Evolutionary conservation across 2,797 vertebrate genomes (phyloP), one percentile per base, ranked within the genome.

Genomic region (Sebastes ruberrimus): DNA sequence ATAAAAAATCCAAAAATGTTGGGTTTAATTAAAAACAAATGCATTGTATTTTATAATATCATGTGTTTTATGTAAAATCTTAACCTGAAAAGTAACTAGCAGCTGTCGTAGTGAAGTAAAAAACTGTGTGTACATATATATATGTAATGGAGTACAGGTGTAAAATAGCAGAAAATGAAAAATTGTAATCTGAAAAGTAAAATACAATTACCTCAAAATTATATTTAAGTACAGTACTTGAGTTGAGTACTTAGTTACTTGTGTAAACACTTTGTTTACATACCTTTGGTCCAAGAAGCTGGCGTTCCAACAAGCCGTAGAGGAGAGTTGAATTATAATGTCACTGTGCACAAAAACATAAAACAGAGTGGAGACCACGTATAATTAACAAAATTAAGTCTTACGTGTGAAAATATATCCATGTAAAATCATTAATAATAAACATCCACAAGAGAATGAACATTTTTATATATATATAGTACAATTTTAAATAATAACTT

Each of bases 221-320:
- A 0, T 0, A 22, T 63, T 61, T 2, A 4, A 61, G 0, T 27
- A 7, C 13, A 53, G 1, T 32, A 55, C 23, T 64, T 25, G 7
- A 65, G n/a, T 33, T 57, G 16, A 53, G 20, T 23, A n/a, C n/a
- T 10, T 38, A 28, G 2, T 60, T 49, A 68, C 30, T 64, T 63
- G 2, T 3, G 5, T 20, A 23, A 69, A 33, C 14, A 30, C n/a
- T 8, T 25, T 25, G 55, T 72, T 68, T 42, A 27, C 90, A 93
- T 93, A 99, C 98, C 97, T 98, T 93, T 98, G 97, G 92, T 99
- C 98, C 94, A 99, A 94, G 93, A 99, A 99, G 92, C 98, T 99
- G 94, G 96, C 98, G 75, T 99, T 99, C 98, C 98, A 99, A 93
- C 98, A 99, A 42, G 98, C 98, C 66, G 97, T 95, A 0, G 98